Conservation (phyloP, 2,113 vertebrate species). For the Lepus americanus region DNA sequence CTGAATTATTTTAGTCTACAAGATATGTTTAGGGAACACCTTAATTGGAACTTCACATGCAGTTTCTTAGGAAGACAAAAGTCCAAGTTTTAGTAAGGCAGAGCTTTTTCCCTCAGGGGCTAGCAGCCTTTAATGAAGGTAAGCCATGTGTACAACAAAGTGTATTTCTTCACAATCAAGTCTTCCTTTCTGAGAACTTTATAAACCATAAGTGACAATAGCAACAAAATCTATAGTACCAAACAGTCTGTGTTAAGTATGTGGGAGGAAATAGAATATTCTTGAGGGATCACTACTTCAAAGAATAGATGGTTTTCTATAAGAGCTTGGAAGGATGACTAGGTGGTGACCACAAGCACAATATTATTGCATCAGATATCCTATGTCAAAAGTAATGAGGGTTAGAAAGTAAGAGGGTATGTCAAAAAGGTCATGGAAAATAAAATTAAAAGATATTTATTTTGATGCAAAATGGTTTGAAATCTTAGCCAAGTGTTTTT, state of each 20-base stretch:
- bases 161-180: constrained; percentile 39
- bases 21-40: not conserved
- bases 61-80: not conserved
- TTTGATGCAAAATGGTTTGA: no score
- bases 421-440: no score
- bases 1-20: not conserved
- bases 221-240: not conserved
- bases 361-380: not conserved
- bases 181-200: constrained; percentile 6
- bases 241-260: not conserved
- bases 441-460: no score
- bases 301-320: not conserved
- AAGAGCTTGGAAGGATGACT: not conserved
- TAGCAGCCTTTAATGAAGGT: not conserved
- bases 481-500: no score
- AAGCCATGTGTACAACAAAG: not conserved
- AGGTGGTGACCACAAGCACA: no score
- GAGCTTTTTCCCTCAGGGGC: not conserved
- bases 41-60: not conserved
- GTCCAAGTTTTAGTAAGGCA: not conserved
- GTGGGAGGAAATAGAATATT: not conserved
- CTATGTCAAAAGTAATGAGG: not conserved
- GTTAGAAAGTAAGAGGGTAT: not conserved
- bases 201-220: not conserved
- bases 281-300: not conserved